These are phyloP conservation scores for Hydropsyche betteni DNA, from an alignment of 2,888 invertebrate genomes.

Conservation along the genomic window DNA sequence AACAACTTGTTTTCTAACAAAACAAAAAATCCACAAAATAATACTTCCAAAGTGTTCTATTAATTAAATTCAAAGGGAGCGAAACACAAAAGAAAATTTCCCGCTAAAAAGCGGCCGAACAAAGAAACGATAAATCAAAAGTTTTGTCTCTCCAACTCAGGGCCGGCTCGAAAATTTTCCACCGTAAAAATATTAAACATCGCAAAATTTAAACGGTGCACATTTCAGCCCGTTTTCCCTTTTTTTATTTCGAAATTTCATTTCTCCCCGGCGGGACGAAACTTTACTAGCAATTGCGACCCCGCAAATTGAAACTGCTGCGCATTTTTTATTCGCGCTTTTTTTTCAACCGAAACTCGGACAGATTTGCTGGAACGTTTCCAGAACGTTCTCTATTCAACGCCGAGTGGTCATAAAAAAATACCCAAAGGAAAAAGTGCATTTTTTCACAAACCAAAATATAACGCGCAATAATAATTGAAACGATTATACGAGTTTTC, in stretches of 20 bases:
- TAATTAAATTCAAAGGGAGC: too few relatives aligned
- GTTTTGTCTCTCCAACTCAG: not conserved
- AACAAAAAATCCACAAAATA: too few relatives aligned
- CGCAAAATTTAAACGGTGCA: not conserved
- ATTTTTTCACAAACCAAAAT: not conserved
- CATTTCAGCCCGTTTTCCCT: not conserved
- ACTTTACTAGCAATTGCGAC: conserved; percentile 9
- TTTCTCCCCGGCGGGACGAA: conserved; percentile 2
- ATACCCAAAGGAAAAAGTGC: not conserved
- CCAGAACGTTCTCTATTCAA: conserved; percentile 30
- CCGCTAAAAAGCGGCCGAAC: too few relatives aligned
- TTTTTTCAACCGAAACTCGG: not conserved
- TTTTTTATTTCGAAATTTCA: conserved; percentile 12
- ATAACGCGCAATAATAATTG: not conserved
- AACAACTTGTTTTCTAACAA: too few relatives aligned
- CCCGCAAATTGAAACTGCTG: conserved; percentile 37
- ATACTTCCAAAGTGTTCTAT: too few relatives aligned
- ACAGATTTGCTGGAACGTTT: conserved; percentile 33
- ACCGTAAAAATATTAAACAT: not conserved
- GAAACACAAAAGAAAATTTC: too few relatives aligned
- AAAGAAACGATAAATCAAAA: conserved; percentile 20
- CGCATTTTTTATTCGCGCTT: conserved; percentile 12
- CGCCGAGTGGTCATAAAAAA: not conserved
- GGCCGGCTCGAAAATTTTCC: not conserved
- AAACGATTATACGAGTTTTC: too few relatives aligned